Evolutionary conservation across 2,113 vertebrate species (phyloP), one percentile per base, ranked within the genome.

Genomic region (Polyodon spathula): DNA sequence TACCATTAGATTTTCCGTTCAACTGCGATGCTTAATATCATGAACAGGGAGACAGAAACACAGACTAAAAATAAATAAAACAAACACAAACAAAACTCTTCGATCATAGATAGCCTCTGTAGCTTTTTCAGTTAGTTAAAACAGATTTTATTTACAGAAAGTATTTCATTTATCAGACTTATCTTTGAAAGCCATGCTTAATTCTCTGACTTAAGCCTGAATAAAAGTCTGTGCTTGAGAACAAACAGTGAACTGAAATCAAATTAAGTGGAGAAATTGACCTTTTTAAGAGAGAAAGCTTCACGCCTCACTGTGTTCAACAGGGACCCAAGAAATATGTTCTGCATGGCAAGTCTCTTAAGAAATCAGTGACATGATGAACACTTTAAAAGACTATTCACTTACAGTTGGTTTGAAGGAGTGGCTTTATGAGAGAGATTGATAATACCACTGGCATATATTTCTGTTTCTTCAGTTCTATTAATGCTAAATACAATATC

Each of bases 191-290:
- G 63, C 62, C 56, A 53, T 62, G 56, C 59, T 70, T 73, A 71
- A 73, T 71, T 73, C 60, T 56, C 38, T 15, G 41, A 42, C 63
- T 41, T 41, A 58, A 65, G 64, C 60, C 37, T 39, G 56, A 41
- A 59, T 65, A 74, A 77, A 77, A 68, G 72, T 77, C 75, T 71
- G 53, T 51, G 61, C 59, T 65, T 56, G 61, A 72, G 58, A 65
- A 73, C 70, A 74, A 72, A 66, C 63, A 69, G 65, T 64, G 62
- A 65, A 54, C 61, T 61, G 46, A 65, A 60, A 72, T 58, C 59
- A 76, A 68, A 64, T 69, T 62, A 69, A 60, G 68, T 73, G 68
- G 61, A 67, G 66, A 74, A 71, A 74, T 69, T 69, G 68, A 60
- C 74, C 70, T 74, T 76, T 71, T 63, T 40, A 59, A 56, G 62